Percentiles rank a stretch among this genome's conserved stretches.
phyloP scores from a whole-genome alignment of 1,140 invertebrate genomes.

The Drosophila oshimai region DNA sequence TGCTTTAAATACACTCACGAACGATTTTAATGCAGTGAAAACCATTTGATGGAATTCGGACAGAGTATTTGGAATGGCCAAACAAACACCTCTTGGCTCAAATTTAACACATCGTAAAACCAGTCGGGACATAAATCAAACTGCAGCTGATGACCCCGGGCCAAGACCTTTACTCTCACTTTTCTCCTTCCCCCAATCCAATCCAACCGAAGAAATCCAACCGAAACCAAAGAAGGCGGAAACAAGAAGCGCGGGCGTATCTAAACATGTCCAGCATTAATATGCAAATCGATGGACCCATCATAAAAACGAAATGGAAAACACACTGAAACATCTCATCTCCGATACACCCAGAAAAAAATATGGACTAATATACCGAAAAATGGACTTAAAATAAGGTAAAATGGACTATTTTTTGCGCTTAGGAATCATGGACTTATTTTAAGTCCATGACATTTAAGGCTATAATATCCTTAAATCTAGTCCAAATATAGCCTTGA shows the following conservation, averaged over 20 bases:
- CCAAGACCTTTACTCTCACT: slow-evolving; percentile 70
- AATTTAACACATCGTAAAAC: slow-evolving; percentile 66
- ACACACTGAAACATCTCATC: slow-evolving; percentile 43
- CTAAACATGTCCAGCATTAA: slow-evolving; percentile 67
- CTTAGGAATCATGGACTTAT: too few relatives aligned
- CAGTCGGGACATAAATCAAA: slow-evolving; percentile 57
- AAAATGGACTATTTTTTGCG: too few relatives aligned
- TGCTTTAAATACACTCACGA: slow-evolving; percentile 64
- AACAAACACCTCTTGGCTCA: slow-evolving; percentile 61
- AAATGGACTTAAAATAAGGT: too few relatives aligned
- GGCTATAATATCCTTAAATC: too few relatives aligned
- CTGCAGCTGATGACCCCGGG: slow-evolving; percentile 27
- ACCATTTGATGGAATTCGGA: slow-evolving; percentile 62
- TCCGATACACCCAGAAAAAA: too few relatives aligned
- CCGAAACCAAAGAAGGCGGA: slow-evolving; percentile 31
- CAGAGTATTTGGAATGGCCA: slow-evolving; percentile 27
- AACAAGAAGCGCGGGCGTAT: slow-evolving; percentile 69
- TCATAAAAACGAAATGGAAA: slow-evolving; percentile 61
- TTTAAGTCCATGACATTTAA: too few relatives aligned
- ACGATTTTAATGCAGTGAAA: slow-evolving; percentile 71
- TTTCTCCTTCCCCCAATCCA: too few relatives aligned
- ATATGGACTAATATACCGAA: too few relatives aligned
- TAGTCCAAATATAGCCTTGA: too few relatives aligned
- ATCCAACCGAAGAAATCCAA: neutral
- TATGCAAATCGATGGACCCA: slow-evolving; percentile 65